phyloP scores from a whole-genome alignment of 2,797 vertebrate species.

The Delichon dasypus region DNA sequence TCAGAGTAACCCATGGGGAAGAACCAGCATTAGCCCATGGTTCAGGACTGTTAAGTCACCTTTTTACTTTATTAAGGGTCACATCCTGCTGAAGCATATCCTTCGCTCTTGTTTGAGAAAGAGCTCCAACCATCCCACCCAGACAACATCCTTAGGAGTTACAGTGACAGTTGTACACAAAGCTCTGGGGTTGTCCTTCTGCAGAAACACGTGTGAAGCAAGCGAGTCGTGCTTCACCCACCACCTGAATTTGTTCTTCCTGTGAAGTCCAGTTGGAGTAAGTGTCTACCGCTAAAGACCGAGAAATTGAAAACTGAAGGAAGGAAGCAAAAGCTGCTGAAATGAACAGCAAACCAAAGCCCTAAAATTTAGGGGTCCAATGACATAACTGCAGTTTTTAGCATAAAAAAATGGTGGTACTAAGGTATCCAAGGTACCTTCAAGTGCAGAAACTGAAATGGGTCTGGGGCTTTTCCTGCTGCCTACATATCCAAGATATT shows the following conservation, averaged over 20 bases:
- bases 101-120: not conserved
- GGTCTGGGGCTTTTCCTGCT: not conserved
- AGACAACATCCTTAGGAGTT: not conserved
- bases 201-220: not conserved
- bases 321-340: not conserved
- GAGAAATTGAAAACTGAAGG: not conserved
- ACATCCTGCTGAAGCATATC: not conserved
- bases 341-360: not conserved
- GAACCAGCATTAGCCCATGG: accelerated
- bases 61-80: not conserved
- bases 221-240: not conserved
- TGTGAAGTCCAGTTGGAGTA: not conserved
- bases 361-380: not conserved
- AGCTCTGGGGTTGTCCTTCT: not conserved
- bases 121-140: not conserved
- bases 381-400: not conserved
- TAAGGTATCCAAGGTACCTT: not conserved
- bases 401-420: not conserved
- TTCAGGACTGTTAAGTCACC: not conserved
- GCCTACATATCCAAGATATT: not conserved
- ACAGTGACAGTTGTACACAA: accelerated
- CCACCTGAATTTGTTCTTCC: not conserved
- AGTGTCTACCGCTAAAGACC: not conserved
- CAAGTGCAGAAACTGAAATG: not conserved
- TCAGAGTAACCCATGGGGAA: not conserved